These are phyloP conservation scores for Centroberyx gerrardi DNA, from an alignment of 2,797 vertebrate species.

Conservation along the genomic window DNA sequence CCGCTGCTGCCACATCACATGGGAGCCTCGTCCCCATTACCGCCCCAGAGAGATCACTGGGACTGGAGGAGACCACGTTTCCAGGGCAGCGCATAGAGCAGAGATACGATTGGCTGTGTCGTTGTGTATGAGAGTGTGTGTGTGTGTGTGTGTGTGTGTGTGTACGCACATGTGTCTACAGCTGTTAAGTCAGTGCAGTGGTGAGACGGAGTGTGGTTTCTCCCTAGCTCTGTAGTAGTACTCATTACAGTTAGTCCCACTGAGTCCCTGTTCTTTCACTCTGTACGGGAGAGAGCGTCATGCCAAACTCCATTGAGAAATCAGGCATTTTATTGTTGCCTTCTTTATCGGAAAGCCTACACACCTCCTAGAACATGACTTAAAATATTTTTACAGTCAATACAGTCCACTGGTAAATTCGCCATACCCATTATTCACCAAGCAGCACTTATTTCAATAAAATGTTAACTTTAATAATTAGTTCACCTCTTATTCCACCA, in stretches of 20 bases:
- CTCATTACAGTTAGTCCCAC: background rate
- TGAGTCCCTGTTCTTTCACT: background rate
- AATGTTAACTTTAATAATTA: background rate
- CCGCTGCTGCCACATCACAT: conserved; percentile 32
- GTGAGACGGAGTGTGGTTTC: background rate
- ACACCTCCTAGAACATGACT: background rate
- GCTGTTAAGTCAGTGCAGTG: conserved; percentile 15
- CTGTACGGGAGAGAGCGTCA: background rate
- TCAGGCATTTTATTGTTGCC: background rate
- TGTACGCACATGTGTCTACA: background rate
- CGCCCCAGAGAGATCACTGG: conserved; percentile 16
- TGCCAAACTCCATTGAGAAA: conserved; percentile 2
- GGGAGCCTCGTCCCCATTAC: conserved; percentile 77
- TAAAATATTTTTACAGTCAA: background rate
- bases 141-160: no score
- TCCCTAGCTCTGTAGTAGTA: background rate
- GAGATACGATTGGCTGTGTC: conserved; percentile 39
- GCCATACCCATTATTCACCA: no score
- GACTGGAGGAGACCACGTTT: conserved; percentile 54
- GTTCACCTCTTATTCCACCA: background rate
- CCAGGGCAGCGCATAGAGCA: conserved; percentile 63
- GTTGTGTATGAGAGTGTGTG: no score
- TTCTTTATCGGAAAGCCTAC: background rate
- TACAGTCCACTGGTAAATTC: background rate
- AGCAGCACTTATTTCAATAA: background rate